Conservation (phyloP, 2,113 vertebrate genomes). For the Corythornis cristatus region DNA sequence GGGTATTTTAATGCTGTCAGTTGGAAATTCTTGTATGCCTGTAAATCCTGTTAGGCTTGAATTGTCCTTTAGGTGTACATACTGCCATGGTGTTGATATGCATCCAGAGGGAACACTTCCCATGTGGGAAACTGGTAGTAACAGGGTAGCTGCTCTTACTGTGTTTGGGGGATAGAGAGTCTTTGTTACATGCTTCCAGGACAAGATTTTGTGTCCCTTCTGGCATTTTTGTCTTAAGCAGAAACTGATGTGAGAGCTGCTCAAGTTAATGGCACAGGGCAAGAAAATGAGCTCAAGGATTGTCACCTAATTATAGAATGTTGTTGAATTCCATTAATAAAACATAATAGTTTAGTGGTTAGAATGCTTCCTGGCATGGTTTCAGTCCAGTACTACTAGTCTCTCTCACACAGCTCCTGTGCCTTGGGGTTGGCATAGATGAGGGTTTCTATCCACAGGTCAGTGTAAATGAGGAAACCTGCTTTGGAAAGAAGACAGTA, state of each 20-base stretch:
- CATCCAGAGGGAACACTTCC: neutral
- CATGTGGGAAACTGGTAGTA: neutral
- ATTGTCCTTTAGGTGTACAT: neutral
- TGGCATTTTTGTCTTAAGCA: neutral
- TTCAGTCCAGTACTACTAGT: neutral
- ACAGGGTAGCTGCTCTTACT: neutral
- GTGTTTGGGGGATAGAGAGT: rapidly evolving
- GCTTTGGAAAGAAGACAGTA: neutral
- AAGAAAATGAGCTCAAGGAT: neutral
- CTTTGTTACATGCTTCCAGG: neutral
- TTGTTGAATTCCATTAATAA: neutral
- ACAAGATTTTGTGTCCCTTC: neutral
- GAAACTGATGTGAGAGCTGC: neutral
- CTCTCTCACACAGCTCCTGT: neutral
- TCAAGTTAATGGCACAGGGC: neutral
- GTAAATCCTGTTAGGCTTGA: neutral
- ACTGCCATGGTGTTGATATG: neutral
- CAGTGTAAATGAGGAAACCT: neutral
- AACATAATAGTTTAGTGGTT: neutral
- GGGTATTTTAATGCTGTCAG: neutral
- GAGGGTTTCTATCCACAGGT: neutral
- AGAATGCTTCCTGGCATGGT: neutral
- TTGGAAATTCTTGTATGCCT: neutral
- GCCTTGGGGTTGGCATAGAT: neutral
- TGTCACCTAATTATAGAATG: neutral